Base-by-base conservation (phyloP, 2,797 vertebrate genomes). In the Bovichtus diacanthus region DNA sequence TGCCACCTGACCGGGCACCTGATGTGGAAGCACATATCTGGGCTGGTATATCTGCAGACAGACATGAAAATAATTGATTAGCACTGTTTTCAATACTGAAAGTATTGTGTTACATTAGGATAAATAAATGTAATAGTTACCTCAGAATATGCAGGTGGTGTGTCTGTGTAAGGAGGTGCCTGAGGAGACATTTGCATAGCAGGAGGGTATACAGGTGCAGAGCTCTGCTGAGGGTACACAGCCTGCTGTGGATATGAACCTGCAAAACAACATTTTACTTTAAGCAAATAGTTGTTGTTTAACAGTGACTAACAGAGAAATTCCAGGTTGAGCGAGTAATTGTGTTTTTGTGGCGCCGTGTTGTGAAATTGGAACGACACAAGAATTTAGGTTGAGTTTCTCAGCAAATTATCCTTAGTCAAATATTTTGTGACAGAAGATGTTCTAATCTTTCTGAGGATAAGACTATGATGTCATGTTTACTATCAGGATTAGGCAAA, bases 131-230 rank as follows among this genome's bases (percentile, higher is more conserved):
- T 19, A 49, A 47, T 10, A 56, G 21, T 90, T 95, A 99, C 98
- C 96, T 99, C 97, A 82, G 97, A 98, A 83, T 98, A 99, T 73
- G 97, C 96, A 73, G 98, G 97, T 71, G 98, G 97, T 19, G 97
- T 96, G 70, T 98, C 97, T 8, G 97, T 96, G 89, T 99, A 98
- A 59, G 97, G 96, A 53, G 98, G 97, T 78, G 97, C 97, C 95
- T 97, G 97, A 84, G 96, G 95, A 81, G 96, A 95, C 90, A 96
- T 96, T 91, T 97, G 96, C 96, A 98, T 93, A 67, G 96, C 93
- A 93, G 96, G 96, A 10, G 96, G 96, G 86, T 97, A 98, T 73
- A 97, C 93, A 18, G 95, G 93, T 86, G 94, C 96, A 90, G 94
- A 86, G 70, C 94, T 95, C 92, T 97, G 92, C 92, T 97, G 97